Percentiles rank a stretch among this genome's conserved stretches.
phyloP scores from a whole-genome alignment of 2,888 invertebrate genomes.

The Eulithis testata region DNA sequence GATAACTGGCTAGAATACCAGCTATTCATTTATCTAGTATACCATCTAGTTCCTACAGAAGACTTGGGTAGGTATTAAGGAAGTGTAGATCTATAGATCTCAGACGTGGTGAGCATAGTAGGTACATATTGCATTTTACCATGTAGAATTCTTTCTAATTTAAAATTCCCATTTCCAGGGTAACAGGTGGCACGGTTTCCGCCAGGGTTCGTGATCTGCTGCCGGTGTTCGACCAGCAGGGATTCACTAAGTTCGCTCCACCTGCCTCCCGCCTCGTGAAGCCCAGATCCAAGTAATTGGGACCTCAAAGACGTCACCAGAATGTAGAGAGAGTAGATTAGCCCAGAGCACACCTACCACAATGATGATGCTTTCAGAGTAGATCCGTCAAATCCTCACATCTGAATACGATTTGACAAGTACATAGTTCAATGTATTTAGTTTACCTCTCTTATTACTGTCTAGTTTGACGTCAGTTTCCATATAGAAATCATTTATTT shows the following conservation, averaged over 20 bases:
- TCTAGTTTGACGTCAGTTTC: neutral
- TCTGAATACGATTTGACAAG: too few relatives aligned
- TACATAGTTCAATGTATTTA: neutral
- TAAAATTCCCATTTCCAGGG: conserved; percentile 65
- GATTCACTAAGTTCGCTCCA: conserved; percentile 92
- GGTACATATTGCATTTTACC: too few relatives aligned
- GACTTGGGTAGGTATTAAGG: too few relatives aligned
- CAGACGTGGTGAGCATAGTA: too few relatives aligned
- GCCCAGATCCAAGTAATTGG: conserved; percentile 77
- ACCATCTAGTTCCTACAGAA: too few relatives aligned
- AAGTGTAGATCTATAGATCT: too few relatives aligned
- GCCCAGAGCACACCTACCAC: neutral
- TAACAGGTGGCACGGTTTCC: conserved; percentile 87
- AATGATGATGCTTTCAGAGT: neutral
- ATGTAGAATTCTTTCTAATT: neutral
- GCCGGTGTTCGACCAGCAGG: conserved; percentile 93
- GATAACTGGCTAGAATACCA: too few relatives aligned
- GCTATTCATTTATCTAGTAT: too few relatives aligned
- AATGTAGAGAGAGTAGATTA: neutral
- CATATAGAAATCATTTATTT: conserved; percentile 2
- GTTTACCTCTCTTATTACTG: neutral
- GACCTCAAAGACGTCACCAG: conserved; percentile 6
- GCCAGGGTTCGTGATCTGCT: conserved; percentile 89
- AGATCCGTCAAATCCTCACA: too few relatives aligned
- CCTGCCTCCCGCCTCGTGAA: conserved; percentile 91